phyloP scores from a whole-genome alignment of 2,113 vertebrate species.

The Theristicus caerulescens region DNA sequence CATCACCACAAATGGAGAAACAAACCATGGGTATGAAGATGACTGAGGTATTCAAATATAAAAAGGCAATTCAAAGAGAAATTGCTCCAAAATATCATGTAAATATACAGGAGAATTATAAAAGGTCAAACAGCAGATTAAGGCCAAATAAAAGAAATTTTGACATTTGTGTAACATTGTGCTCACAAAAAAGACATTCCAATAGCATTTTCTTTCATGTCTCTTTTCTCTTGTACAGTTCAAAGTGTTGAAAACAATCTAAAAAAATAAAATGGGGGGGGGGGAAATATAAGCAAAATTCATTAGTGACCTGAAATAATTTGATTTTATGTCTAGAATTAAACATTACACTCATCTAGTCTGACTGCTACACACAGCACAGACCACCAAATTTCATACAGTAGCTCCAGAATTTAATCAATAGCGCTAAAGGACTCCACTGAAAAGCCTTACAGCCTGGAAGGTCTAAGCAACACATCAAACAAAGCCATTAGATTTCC shows the following conservation, averaged over 20 bases:
- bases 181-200: background rate
- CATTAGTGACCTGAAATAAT: background rate
- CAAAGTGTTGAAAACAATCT: background rate
- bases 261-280: background rate
- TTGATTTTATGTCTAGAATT: background rate
- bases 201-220: background rate
- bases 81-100: background rate
- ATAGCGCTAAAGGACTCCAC: background rate
- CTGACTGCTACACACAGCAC: background rate
- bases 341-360: background rate
- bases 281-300: background rate
- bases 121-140: background rate
- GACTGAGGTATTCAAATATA: background rate
- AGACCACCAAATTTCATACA: background rate
- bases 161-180: background rate
- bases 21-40: background rate
- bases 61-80: background rate
- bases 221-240: background rate
- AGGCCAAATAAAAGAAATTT: background rate
- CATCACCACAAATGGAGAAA: background rate
- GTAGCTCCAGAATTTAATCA: background rate
- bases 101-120: background rate
- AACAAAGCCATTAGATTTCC: background rate
- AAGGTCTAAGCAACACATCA: constrained; percentile 7
- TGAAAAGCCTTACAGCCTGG: background rate